Percentiles rank a stretch among this genome's conserved stretches.
Conservation (phyloP, 2,797 vertebrate genomes). For the Ceryle rudis region DNA sequence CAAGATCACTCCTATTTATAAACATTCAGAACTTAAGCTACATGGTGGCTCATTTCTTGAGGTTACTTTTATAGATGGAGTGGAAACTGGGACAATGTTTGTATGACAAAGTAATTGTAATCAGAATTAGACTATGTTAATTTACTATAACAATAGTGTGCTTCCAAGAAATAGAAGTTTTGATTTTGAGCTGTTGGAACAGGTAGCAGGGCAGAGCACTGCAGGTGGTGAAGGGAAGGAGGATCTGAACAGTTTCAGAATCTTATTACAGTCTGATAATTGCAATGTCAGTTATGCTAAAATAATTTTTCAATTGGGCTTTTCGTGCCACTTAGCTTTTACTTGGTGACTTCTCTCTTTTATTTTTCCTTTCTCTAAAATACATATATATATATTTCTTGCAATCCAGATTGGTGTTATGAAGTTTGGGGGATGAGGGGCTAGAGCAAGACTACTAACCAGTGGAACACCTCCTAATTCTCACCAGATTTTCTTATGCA, state of each 20-base stretch:
- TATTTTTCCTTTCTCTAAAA: no score
- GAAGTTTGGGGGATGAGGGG: no score
- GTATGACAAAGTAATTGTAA: background rate
- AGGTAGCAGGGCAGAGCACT: background rate
- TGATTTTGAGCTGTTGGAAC: background rate
- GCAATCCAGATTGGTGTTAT: background rate
- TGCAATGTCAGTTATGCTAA: background rate
- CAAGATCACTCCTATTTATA: background rate
- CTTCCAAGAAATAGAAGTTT: background rate
- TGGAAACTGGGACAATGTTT: background rate
- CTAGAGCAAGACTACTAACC: background rate
- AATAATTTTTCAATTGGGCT: background rate
- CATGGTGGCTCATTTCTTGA: rapidly evolving
- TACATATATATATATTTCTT: background rate
- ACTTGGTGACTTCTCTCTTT: background rate
- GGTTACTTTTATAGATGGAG: background rate
- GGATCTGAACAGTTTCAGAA: background rate
- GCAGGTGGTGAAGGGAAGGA: background rate
- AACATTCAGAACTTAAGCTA: background rate
- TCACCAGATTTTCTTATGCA: background rate
- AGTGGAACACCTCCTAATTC: background rate
- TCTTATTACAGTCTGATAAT: background rate
- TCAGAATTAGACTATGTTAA: background rate
- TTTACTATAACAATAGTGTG: rapidly evolving
- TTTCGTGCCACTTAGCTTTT: background rate